Evolutionary conservation across 1,140 invertebrate genomes (phyloP), one percentile per base, ranked within the genome.

Genomic region (Drosophila truncata): DNA sequence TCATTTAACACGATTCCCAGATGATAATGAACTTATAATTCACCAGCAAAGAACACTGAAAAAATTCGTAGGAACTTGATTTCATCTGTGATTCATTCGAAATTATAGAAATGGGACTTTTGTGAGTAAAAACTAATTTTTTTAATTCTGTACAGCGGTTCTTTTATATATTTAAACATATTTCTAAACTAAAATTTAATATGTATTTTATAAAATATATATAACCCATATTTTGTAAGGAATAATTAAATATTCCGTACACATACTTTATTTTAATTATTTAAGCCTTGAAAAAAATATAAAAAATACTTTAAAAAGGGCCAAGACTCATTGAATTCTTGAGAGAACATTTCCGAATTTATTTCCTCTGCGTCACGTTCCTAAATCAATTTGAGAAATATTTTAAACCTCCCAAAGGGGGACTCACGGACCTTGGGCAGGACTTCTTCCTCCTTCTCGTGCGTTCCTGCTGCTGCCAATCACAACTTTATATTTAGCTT

Each of bases 401-500:
- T 35, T 31, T 61, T 10, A 47, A n/a, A 31, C n/a, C 31, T 25
- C 9, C 31, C 20, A 18, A 20, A 16, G 7, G n/a, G 69, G 25
- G n/a, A 20, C 25, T 44, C 18, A 35, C 33, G 31, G 50, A 33
- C 41, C 72, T 35, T 47, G 39, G 33, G n/a, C 58, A 69, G 73
- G 73, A 77, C 37, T 25, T n/a, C 44, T 35, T 31, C 29, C 35
- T 42, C 20, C 61, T 41, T 13, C 58, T 44, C 31, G 33, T 8
- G 20, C 10, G 42, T 49, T 72, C 66, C 65, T 16, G 27, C 11
- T 18, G 31, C 54, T 49, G n/a, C 46, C 57, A 77, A 76, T 71
- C 50, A 80, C 59, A 63, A 18, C 42, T 57, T 74, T 87, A 83
- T 83, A 80, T 83, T 83, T 77, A 73, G 80, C 78, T 77, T 61